Evolutionary conservation across 2,113 vertebrate genomes (phyloP).

Genomic region (Tinamus guttatus): DNA sequence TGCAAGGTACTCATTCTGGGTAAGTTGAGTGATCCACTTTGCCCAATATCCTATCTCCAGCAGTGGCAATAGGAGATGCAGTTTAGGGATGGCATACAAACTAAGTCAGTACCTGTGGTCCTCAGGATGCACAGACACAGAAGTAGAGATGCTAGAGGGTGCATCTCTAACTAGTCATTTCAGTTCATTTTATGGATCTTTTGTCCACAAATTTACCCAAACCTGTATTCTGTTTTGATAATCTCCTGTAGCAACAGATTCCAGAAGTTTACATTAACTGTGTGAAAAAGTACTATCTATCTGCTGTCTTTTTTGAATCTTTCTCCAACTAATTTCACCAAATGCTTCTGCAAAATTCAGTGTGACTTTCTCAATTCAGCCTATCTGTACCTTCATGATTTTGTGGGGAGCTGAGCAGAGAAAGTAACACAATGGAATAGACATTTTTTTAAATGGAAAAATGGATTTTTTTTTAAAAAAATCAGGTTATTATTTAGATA

Average conservation of each 20-base stretch:
- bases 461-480: not conserved
- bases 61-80: not conserved
- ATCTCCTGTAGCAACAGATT: rapidly evolving
- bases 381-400: not conserved
- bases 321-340: not conserved
- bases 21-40: not conserved
- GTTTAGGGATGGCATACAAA: not conserved
- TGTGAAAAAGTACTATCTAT: not conserved
- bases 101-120: not conserved
- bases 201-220: not conserved
- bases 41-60: not conserved
- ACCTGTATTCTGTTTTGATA: not conserved
- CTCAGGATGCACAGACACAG: not conserved
- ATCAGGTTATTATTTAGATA: not conserved
- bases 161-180: not conserved
- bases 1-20: not conserved
- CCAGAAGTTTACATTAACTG: not conserved
- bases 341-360: not conserved
- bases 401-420: rapidly evolving
- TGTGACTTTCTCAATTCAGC: not conserved
- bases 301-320: not conserved
- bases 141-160: not conserved
- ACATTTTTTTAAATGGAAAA: not conserved
- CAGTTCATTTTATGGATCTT: not conserved
- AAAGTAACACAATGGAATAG: rapidly evolving